A percentile compares a stretch with the other conserved stretches of the same genome.
phyloP scores from a whole-genome alignment of 2,113 vertebrate genomes.

The Prinia subflava region DNA sequence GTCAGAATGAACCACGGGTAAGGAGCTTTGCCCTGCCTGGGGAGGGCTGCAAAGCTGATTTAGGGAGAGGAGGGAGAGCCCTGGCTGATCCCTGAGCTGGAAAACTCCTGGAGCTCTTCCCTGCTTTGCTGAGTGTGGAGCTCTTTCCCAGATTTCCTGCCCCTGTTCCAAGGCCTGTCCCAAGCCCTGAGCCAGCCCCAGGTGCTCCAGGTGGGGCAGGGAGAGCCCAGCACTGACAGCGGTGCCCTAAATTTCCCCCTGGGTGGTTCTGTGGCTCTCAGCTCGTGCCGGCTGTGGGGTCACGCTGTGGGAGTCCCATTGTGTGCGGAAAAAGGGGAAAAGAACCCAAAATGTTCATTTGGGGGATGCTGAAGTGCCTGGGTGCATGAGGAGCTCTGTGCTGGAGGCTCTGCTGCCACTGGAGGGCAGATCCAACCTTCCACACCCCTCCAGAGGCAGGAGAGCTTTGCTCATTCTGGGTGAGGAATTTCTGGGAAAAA shows the following conservation, averaged over 20 bases:
- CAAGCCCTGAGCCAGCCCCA: not conserved
- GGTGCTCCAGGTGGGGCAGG: fast-evolving
- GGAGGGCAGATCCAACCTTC: constrained; percentile 27
- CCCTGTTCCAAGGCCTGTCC: not conserved
- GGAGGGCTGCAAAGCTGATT: constrained; percentile 27
- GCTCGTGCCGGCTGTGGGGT: no score
- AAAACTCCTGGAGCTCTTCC: not conserved
- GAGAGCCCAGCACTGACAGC: not conserved
- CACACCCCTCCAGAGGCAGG: not conserved
- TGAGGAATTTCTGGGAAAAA: not conserved
- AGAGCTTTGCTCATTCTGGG: fast-evolving
- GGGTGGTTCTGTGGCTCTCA: no score
- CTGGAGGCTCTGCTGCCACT: not conserved
- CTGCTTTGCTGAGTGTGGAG: not conserved
- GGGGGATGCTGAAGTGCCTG: not conserved
- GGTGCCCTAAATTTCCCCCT: no score
- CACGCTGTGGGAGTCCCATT: not conserved
- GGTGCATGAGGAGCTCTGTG: not conserved
- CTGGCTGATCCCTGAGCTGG: not conserved
- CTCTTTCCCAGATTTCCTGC: not conserved
- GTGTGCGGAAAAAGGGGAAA: not conserved
- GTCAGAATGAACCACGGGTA: constrained; percentile 6
- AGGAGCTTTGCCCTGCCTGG: constrained; percentile 4
- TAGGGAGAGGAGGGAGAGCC: not conserved
- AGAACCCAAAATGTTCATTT: not conserved